These are phyloP conservation scores for Hirtodrosophila duncani DNA, from an alignment of 2,888 invertebrate species.

Conservation along the genomic window DNA sequence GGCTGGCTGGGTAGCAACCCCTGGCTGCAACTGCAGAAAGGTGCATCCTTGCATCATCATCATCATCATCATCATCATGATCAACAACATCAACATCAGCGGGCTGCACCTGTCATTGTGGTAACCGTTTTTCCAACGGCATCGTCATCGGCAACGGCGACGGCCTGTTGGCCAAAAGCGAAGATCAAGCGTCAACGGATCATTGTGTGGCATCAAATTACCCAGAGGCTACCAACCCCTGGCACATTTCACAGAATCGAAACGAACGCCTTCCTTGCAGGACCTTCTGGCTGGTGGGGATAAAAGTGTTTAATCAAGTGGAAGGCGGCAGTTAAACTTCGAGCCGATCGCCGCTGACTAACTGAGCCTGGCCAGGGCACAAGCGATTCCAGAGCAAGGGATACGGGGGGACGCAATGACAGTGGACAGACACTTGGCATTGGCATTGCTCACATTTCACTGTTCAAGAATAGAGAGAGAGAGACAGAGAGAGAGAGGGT, in stretches of 20 bases:
- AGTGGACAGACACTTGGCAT: too few species aligned
- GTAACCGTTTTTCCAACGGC: constrained; percentile 45
- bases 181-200: constrained; percentile 71
- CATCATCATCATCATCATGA: constrained; percentile 8
- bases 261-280: constrained; percentile 8
- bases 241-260: constrained; percentile 56
- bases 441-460: constrained; percentile 33
- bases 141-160: constrained; percentile 5
- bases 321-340: constrained; percentile 66
- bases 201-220: constrained; percentile 74
- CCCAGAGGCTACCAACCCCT: constrained; percentile 24
- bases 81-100: not conserved
- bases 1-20: constrained; percentile 46
- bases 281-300: constrained; percentile 46
- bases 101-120: constrained; percentile 65
- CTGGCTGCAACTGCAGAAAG: constrained; percentile 56
- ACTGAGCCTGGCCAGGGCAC: too few species aligned
- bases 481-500: too few species aligned
- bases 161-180: constrained; percentile 19
- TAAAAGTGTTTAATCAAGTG: constrained; percentile 76
- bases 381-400: too few species aligned
- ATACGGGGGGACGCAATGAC: too few species aligned
- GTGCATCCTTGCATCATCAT: constrained; percentile 65
- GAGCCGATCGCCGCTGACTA: too few species aligned
- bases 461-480: too few species aligned